phyloP scores from a whole-genome alignment of 2,113 vertebrate species.

The Kryptolebias marmoratus region DNA sequence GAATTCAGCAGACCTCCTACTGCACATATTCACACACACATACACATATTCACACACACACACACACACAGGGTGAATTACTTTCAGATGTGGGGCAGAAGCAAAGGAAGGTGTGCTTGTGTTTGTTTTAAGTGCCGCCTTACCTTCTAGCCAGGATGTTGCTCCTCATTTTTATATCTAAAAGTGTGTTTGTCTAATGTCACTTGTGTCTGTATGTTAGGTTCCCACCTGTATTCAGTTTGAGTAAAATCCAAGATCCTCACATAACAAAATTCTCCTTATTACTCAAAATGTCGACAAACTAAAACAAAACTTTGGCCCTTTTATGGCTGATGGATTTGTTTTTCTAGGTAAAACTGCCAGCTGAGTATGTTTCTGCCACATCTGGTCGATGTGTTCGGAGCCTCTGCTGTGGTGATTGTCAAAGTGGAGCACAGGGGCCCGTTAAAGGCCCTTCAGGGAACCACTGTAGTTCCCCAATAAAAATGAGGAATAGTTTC shows the following conservation, averaged over 20 bases:
- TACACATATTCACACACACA: conserved; percentile 35
- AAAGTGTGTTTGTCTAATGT: conserved; percentile 46
- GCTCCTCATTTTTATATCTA: conserved; percentile 42
- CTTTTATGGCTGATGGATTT: conserved; percentile 7
- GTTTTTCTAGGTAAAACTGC: conserved; percentile 15
- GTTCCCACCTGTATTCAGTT: conserved; percentile 58
- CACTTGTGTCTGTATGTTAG: neutral
- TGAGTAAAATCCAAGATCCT: conserved; percentile 31
- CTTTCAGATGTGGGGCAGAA: conserved; percentile 79
- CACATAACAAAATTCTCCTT: conserved; percentile 13
- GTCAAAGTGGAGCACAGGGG: conserved; percentile 51
- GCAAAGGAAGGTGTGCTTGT: conserved; percentile 51
- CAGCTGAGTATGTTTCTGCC: conserved; percentile 16
- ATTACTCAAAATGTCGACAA: conserved; percentile 39
- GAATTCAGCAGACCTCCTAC: conserved; percentile 75
- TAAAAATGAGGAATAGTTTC: conserved; percentile 64
- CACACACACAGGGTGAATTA: conserved; percentile 64
- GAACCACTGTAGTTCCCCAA: conserved; percentile 35
- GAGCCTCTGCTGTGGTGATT: conserved; percentile 28
- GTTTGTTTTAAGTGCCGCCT: conserved; percentile 51
- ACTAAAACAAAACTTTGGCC: conserved; percentile 40
- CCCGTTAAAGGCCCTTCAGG: conserved; percentile 38
- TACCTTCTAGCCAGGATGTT: conserved; percentile 22
- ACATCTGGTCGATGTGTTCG: conserved; percentile 63
- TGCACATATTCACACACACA: conserved; percentile 41